A percentile compares a stretch with the other conserved stretches of the same genome.
phyloP scores from a whole-genome alignment of 2,888 invertebrate genomes.

The Andricus quercusramuli region DNA sequence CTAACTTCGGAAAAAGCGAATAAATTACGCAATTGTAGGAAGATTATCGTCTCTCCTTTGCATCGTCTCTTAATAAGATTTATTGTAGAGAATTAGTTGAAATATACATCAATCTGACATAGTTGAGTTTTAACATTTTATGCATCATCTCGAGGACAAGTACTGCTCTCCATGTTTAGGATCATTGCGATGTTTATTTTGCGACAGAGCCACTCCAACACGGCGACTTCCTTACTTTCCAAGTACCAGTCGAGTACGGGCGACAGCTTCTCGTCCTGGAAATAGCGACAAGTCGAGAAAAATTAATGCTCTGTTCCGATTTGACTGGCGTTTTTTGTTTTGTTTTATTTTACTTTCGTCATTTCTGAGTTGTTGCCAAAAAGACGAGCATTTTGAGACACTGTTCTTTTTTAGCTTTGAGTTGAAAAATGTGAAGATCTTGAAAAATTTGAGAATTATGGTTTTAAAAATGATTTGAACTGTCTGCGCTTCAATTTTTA shows the following conservation, averaged over 20 bases:
- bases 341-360: not conserved
- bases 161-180: slow-evolving; percentile 85
- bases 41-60: slow-evolving; percentile 48
- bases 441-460: no score
- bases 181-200: slow-evolving; percentile 89
- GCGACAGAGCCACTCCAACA: slow-evolving; percentile 85
- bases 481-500: no score
- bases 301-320: not conserved
- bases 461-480: no score
- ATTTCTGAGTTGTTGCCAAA: not conserved
- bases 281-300: slow-evolving; percentile 47
- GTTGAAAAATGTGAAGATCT: no score
- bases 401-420: no score
- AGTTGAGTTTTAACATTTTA: slow-evolving; percentile 54
- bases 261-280: slow-evolving; percentile 82
- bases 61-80: slow-evolving; percentile 56
- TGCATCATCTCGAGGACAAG: slow-evolving; percentile 59
- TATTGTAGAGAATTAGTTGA: slow-evolving; percentile 69
- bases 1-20: slow-evolving; percentile 47
- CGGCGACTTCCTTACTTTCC: slow-evolving; percentile 82
- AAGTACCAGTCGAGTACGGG: slow-evolving; percentile 85
- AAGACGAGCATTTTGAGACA: not conserved
- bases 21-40: slow-evolving; percentile 40
- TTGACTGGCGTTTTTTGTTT: not conserved
- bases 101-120: slow-evolving; percentile 67